Conservation (phyloP, 2,797 vertebrate species). For the Xenentodon cancila region DNA sequence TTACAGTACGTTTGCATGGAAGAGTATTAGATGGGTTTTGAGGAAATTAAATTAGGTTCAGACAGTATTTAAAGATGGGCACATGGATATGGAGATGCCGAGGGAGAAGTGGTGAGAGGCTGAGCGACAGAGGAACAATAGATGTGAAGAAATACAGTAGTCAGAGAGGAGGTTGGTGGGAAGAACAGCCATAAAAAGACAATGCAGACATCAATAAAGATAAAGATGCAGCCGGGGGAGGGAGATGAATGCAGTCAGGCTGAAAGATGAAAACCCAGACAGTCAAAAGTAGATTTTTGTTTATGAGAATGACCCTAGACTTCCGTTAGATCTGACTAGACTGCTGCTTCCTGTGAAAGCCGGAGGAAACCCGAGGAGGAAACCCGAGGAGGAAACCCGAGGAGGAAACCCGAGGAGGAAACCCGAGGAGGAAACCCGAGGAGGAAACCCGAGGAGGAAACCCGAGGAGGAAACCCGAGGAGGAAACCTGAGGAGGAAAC, state of each 20-base stretch:
- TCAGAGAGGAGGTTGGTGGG: constrained; percentile 18
- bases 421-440: no score
- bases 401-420: no score
- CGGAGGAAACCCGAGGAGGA: no score
- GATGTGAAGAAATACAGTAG: constrained; percentile 34
- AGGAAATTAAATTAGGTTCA: constrained; percentile 63
- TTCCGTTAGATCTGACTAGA: no score
- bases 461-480: no score
- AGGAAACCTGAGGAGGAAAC: no score
- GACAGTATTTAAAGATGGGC: constrained; percentile 35
- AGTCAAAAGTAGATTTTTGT: constrained; percentile 13
- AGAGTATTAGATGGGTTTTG: constrained; percentile 53
- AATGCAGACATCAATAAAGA: constrained; percentile 40
- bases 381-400: no score
- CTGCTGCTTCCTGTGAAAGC: no score
- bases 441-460: no score
- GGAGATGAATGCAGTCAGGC: background rate
- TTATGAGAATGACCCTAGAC: constrained; percentile 4
- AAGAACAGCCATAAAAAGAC: constrained; percentile 31
- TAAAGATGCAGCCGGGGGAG: constrained; percentile 7
- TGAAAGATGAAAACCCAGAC: constrained; percentile 15
- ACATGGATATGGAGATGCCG: constrained; percentile 25
- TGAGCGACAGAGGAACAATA: constrained; percentile 17
- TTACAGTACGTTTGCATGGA: constrained; percentile 34
- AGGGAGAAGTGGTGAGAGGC: constrained; percentile 20